Evolutionary conservation across 1,140 invertebrate genomes (phyloP).

Genomic region (Homalodisca vitripennis): DNA sequence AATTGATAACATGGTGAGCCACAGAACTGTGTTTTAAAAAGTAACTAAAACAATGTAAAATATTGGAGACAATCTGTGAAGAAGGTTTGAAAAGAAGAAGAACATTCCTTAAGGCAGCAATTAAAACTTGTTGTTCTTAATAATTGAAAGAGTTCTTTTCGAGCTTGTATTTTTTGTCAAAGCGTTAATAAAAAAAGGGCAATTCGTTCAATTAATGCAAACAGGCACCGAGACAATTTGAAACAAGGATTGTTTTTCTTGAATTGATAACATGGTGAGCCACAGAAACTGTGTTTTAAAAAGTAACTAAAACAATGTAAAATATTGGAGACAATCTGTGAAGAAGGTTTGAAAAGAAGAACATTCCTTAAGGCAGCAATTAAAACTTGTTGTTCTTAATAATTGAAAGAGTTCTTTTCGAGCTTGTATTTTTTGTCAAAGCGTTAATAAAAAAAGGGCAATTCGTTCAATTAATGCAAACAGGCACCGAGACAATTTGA

Average conservation of each 20-base stretch:
- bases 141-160: constrained; percentile 16
- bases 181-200: no score
- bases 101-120: constrained; percentile 14
- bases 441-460: no score
- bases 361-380: constrained; percentile 14
- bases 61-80: constrained; percentile 5
- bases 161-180: constrained; percentile 14
- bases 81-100: constrained; percentile 1
- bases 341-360: constrained; percentile 4
- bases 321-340: constrained; percentile 5
- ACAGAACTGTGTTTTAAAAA: not conserved
- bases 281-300: not conserved
- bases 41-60: not conserved
- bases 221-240: no score
- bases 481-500: no score
- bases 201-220: no score
- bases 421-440: constrained; percentile 14
- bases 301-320: not conserved
- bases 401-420: constrained; percentile 15
- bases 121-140: constrained; percentile 16
- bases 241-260: no score
- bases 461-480: no score
- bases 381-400: constrained; percentile 16
- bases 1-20: no score
- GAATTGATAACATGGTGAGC: no score